These are phyloP conservation scores for Pelmatolapia mariae DNA, from an alignment of 2,113 vertebrate genomes.

Conservation along the genomic window DNA sequence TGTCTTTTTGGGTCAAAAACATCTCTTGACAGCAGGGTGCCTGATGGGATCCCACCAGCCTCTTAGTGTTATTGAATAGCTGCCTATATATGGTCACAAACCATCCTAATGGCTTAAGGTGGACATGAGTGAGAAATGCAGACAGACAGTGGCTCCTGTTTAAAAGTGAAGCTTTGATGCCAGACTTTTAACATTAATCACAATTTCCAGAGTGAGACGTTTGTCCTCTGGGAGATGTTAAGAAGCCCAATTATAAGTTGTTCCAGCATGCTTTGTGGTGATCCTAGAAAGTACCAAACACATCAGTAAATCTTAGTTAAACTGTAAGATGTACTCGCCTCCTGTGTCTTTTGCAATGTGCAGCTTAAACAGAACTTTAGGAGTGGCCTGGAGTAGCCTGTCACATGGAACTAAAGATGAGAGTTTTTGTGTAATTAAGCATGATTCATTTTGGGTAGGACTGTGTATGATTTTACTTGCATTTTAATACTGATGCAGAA, in stretches of 20 bases:
- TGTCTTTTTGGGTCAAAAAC: not conserved
- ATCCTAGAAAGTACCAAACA: not conserved
- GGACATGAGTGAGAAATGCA: constrained; percentile 16
- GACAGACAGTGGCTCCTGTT: not conserved
- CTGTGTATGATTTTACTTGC: not conserved
- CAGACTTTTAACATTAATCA: not conserved
- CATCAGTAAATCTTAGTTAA: not conserved
- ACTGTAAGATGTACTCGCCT: not conserved
- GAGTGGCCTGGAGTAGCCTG: not conserved
- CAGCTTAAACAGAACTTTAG: not conserved
- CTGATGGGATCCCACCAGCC: not conserved
- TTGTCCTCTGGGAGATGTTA: not conserved
- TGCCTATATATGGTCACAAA: constrained; percentile 30
- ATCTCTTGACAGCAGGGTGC: not conserved
- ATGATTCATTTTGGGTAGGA: not conserved
- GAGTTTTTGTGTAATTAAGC: not conserved
- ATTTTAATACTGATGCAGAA: not conserved
- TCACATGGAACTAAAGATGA: not conserved
- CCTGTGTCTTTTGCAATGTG: not conserved
- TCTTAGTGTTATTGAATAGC: not conserved
- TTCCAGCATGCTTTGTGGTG: not conserved
- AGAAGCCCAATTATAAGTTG: not conserved
- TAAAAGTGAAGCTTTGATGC: not conserved
- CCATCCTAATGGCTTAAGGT: not conserved
- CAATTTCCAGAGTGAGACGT: not conserved